Conservation (phyloP, 2,113 vertebrate species). For the Scopus umbretta region DNA sequence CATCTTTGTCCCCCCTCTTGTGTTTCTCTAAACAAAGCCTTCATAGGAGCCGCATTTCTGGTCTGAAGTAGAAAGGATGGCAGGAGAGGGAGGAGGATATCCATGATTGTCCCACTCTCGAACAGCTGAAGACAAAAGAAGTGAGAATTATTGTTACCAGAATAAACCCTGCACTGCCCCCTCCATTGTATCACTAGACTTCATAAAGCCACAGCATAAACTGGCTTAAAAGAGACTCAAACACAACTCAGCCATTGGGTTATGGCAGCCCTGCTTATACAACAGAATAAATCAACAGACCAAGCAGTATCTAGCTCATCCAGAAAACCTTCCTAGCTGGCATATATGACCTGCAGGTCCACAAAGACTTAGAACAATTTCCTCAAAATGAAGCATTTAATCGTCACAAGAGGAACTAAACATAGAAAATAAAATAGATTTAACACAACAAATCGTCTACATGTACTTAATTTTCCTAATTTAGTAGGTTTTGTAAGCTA, state of each 20-base stretch:
- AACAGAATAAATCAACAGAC: not conserved
- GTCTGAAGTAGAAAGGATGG: not conserved
- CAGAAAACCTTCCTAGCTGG: not conserved
- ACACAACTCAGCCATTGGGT: not conserved
- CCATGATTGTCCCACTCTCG: not conserved
- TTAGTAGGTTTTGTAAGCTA: not conserved
- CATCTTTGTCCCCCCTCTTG: not conserved
- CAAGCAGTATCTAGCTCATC: not conserved
- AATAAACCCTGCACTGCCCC: not conserved
- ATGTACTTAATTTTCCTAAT: not conserved
- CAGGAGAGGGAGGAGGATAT: not conserved
- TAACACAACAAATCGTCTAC: too few relatives aligned
- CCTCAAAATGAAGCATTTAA: not conserved
- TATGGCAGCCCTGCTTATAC: not conserved
- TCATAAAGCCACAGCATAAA: not conserved
- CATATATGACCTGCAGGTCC: not conserved
- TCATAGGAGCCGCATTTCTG: not conserved
- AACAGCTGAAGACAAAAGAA: not conserved
- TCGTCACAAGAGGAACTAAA: not conserved
- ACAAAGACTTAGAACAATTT: not conserved
- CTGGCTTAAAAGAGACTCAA: not conserved
- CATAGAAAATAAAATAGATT: too few relatives aligned
- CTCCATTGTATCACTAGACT: not conserved
- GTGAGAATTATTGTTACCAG: not conserved
- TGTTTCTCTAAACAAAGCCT: not conserved